Evolutionary conservation across 1,140 invertebrate genomes (phyloP), one percentile per base, ranked within the genome.

Genomic region (Cherax destructor): DNA sequence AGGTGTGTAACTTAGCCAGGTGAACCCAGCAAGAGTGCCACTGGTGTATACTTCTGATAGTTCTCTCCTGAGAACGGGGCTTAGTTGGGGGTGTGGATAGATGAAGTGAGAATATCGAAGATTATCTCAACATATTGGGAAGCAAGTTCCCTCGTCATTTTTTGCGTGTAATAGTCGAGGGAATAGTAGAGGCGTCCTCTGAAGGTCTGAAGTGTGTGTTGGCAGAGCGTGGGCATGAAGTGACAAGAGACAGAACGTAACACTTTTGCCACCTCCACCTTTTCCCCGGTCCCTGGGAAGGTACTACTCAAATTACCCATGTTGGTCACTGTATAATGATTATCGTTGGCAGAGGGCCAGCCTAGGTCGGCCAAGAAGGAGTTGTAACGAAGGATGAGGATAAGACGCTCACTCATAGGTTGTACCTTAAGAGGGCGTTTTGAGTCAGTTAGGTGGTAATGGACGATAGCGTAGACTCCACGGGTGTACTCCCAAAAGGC

Each of bases 151-250:
- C 49, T 41, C 11, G 88, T 74, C 47, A 93, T 80, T 24, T 93
- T 93, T 49, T 93, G 92, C 0, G 92, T 76, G 91, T 93, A 93
- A 84, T 92, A 93, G 69, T 93, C 92, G 24, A 93, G 91, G n/a
- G 92, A 91, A 65, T 93, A 93, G 61, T 69, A 93, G 72, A 93
- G 90, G 72, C 86, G 83, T 9, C 92, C 92, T 16, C 91, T 84
- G 78, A 93, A 93, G 49, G 92, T 93, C 74, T 93, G 92, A 4
- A 93, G 88, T 16, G 92, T 93, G 69, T 93, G 92, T 59, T 93
- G 92, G 56, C 92, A 93, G n/a, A 93, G 88, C 4, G 91, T 91
- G 74, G 90, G 92, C 92, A 93, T 93, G 78, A 92, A 92, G 65
- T 93, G 92, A 76, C 92, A 93, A 24, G 92, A 92, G 1, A 93